Evolutionary conservation across 2,797 vertebrate species (phyloP).

Genomic region (Percopsis omiscomaycus): DNA sequence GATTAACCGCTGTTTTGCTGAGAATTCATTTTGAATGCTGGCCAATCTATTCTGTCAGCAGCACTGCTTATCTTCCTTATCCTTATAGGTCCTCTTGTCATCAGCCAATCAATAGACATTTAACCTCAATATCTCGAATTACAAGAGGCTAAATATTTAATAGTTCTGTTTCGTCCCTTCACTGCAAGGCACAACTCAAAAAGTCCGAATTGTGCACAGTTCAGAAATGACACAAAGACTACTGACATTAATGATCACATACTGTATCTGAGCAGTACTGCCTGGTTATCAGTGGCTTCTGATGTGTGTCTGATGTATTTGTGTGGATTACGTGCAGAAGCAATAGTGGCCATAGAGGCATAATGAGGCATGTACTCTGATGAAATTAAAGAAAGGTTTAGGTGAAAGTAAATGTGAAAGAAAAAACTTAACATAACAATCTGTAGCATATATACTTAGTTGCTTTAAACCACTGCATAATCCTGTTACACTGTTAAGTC

Average conservation of each 20-base stretch:
- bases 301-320: too few species aligned
- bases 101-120: slow-evolving; percentile 60
- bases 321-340: too few species aligned
- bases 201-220: neutral
- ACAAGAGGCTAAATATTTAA: slow-evolving; percentile 36
- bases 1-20: slow-evolving; percentile 84
- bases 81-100: slow-evolving; percentile 44
- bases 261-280: too few species aligned
- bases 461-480: too few species aligned
- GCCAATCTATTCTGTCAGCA: slow-evolving; percentile 71
- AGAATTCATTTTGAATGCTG: slow-evolving; percentile 73
- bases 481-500: too few species aligned
- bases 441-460: too few species aligned
- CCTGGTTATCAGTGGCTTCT: too few species aligned
- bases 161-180: slow-evolving; percentile 15
- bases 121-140: slow-evolving; percentile 52
- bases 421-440: too few species aligned
- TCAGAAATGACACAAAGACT: neutral
- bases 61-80: slow-evolving; percentile 68
- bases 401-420: too few species aligned
- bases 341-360: too few species aligned
- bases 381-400: too few species aligned
- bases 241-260: neutral
- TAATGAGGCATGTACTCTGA: too few species aligned
- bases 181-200: neutral